Evolutionary conservation across 2,888 invertebrate species (phyloP), one percentile per base, ranked within the genome.

Genomic region (Laspeyria flexula): DNA sequence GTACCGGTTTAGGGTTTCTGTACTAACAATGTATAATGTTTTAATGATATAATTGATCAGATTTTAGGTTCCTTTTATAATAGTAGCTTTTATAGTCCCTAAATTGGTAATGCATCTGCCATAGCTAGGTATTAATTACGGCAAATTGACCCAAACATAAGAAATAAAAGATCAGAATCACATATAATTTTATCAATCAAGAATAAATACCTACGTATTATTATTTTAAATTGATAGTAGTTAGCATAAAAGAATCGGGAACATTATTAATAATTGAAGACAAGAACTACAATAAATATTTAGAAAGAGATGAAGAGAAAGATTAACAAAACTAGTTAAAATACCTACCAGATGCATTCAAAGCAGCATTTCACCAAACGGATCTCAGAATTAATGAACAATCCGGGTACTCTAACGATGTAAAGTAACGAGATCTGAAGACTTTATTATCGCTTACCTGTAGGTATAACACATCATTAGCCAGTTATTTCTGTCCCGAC

Each of bases 401-500:
- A 75, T 73, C 60, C 77, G 71, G 75, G 77, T 78, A 85, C 86
- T 84, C 83, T 86, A 86, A 88, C 81, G 86, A 88, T 83, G 80
- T 76, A 69, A 71, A 75, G 78, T 63, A 77, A 79, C 68, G 75
- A 84, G 82, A 87, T 86, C 81, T 88, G 87, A 88, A 77, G 87
- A 85, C 86, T 88, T 87, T 87, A 90, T 90, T 85, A 86, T 83
- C 77, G 77, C 79, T 83, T 85, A 89, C 90, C 89, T 89, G 87
- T 85, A n/a, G n/a, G n/a, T n/a, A 87, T 86, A 85, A 81, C 83
- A 87, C 83, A 83, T 91, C 91, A 86, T 91, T 90, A 90, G 89
- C 67, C 64, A 81, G 79, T 79, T 91, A 91, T 91, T 91, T 89
- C 82, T 77, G 90, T 86, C 83, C 52, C 72, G 79, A 83, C 84